Conservation (phyloP, 1,140 invertebrate species). For the Lanistes nyassanus region DNA sequence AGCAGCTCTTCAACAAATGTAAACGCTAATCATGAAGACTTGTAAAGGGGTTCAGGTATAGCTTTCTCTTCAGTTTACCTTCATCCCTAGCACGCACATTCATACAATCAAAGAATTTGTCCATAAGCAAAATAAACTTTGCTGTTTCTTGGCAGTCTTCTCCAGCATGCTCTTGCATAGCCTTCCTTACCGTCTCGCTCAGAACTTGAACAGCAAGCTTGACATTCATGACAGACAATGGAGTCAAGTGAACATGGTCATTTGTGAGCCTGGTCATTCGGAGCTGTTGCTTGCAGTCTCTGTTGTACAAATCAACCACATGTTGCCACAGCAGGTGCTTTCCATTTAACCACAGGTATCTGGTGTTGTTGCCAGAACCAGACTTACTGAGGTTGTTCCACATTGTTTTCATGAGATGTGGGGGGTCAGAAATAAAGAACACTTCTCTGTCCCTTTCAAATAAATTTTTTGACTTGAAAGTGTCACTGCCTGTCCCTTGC, state of each 20-base stretch:
- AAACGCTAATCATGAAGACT: neutral
- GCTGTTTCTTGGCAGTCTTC: neutral
- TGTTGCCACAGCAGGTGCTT: neutral
- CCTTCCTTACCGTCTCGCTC: neutral
- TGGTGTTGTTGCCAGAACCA: neutral
- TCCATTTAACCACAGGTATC: neutral
- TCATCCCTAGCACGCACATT: neutral
- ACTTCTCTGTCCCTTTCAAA: neutral
- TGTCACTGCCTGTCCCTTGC: neutral
- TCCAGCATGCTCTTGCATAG: neutral
- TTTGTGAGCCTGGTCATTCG: neutral
- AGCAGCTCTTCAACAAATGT: neutral
- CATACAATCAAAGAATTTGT: slow-evolving; percentile 6
- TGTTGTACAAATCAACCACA: neutral
- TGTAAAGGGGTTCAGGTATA: slow-evolving; percentile 4
- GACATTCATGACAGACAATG: neutral
- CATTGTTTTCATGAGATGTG: neutral
- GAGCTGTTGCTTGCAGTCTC: neutral
- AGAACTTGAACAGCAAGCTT: neutral
- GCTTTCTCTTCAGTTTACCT: slow-evolving; percentile 4
- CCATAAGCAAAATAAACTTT: slow-evolving; percentile 3
- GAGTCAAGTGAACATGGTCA: neutral
- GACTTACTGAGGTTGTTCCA: neutral
- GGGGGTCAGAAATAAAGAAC: slow-evolving; percentile 1
- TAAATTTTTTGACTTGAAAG: neutral